Base-by-base conservation (phyloP, 2,888 invertebrate species). In the Hydrotaea cyrtoneurina region DNA sequence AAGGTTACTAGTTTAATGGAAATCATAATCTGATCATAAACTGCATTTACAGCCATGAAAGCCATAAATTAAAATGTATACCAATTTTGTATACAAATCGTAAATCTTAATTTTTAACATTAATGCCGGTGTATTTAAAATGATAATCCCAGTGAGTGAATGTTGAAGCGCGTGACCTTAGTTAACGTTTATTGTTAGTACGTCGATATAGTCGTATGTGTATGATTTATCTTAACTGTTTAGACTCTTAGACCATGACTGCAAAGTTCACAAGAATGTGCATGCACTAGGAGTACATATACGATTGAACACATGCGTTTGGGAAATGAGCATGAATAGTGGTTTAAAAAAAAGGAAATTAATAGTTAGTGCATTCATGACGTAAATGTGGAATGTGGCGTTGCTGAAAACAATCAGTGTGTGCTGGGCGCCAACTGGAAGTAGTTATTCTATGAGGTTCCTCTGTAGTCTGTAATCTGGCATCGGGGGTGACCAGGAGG, bases 81-180 rank as follows among this genome's bases (percentile, higher is more conserved):
- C 13, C n/a, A 50, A 13, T 39, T 39, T 39, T 3, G 4, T n/a
- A 50, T n/a, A 50, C 50, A 43, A 43, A 8, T 7, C 31, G 10
- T 8, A 50, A n/a, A 8, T 50, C 3, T 50, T 13, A 50, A 50
- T 3, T 4, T n/a, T 2, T n/a, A 50, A 50, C 50, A n/a, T 50
- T n/a, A 31, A 7, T 31, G 31, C 10, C 62, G 15, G 31, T 17
- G 11, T 31, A 62, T 62, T n/a, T 62, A 62, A 62, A 36, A 15
- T 26, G 17, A 31, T 62, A 62, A 62, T 62, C 2, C 31, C 31
- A 62, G 62, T 31, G n/a, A 31, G 62, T 36, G 62, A 62, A 62
- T 62, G 62, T 62, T 62, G 11, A 17, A 43, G 23, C 31, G 31
- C 62, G 15, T 62, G 62, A 62, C 62, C 62, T 62, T 62, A 62